Evolutionary conservation across 2,113 vertebrate genomes (phyloP).

Genomic region (Oryzias woworae): DNA sequence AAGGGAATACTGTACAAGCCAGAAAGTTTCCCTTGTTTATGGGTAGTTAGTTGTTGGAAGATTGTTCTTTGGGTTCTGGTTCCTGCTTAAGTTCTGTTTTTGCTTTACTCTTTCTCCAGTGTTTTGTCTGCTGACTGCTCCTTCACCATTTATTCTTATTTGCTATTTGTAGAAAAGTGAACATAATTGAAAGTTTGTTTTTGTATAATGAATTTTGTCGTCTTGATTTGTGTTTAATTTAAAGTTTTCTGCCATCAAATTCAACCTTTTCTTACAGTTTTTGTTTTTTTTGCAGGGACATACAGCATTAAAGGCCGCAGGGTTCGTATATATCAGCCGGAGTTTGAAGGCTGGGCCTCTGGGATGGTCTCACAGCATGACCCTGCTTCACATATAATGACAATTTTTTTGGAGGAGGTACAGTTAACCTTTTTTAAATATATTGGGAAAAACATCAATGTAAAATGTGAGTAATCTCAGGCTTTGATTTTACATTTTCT

Average conservation of each 20-base stretch:
- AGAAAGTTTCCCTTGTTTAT: background rate
- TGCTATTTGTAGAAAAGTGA: too few species aligned
- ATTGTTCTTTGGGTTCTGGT: too few species aligned
- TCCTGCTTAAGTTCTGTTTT: too few species aligned
- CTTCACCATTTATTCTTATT: too few species aligned
- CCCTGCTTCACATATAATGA: conserved; percentile 91
- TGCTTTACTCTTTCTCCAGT: too few species aligned
- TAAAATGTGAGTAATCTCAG: too few species aligned
- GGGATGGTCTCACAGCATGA: conserved; percentile 92
- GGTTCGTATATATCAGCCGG: conserved; percentile 95
- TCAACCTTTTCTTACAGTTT: background rate
- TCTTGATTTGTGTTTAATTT: too few species aligned
- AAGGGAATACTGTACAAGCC: background rate
- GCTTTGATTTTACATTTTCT: background rate
- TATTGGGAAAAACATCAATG: too few species aligned
- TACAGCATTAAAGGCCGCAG: conserved; percentile 92
- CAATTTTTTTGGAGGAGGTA: conserved; percentile 92
- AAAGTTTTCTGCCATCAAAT: background rate
- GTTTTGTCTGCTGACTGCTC: too few species aligned
- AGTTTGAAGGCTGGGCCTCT: conserved; percentile 88
- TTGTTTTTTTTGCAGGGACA: conserved; percentile 76
- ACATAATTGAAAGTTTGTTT: too few species aligned
- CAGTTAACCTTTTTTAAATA: background rate
- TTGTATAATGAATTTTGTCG: too few species aligned
- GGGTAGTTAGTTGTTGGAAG: too few species aligned